Evolutionary conservation across 1,140 invertebrate species (phyloP).

Genomic region (Radopholus similis): DNA sequence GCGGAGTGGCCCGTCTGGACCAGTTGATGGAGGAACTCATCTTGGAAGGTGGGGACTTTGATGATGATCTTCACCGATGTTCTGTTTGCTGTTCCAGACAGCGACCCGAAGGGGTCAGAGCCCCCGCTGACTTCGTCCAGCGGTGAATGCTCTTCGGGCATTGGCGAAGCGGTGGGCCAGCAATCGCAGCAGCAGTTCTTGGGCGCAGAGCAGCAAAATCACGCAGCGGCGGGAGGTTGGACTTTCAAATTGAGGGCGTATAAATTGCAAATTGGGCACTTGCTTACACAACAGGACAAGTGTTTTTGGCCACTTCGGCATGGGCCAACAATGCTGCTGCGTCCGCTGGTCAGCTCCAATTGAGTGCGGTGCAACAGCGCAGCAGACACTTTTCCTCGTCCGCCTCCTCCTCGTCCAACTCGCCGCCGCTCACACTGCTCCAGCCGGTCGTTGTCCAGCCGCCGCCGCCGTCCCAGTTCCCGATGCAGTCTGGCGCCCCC

Average conservation of each 20-base stretch:
- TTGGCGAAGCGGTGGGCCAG: neutral
- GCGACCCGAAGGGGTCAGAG: slow-evolving; percentile 4
- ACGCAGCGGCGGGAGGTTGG: neutral
- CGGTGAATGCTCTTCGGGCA: neutral
- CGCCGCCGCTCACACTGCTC: neutral
- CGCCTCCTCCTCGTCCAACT: neutral
- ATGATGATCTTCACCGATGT: neutral
- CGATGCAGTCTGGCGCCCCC: too few species aligned
- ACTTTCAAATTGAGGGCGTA: neutral
- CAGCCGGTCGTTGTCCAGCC: neutral
- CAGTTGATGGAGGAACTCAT: slow-evolving; percentile 58
- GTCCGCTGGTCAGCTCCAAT: neutral
- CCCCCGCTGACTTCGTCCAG: neutral
- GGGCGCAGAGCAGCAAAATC: neutral
- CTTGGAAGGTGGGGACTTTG: slow-evolving; percentile 40
- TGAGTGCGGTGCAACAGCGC: neutral
- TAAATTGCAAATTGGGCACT: too few species aligned
- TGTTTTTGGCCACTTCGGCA: too few species aligned
- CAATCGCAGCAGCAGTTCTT: neutral
- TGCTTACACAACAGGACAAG: too few species aligned
- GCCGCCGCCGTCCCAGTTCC: neutral
- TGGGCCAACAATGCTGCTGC: neutral
- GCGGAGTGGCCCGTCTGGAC: slow-evolving; percentile 53
- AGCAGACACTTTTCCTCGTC: slow-evolving; percentile 3
- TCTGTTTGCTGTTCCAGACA: slow-evolving; percentile 6